phyloP scores from a whole-genome alignment of 2,888 invertebrate species.

The Margaritifera margaritifera region DNA sequence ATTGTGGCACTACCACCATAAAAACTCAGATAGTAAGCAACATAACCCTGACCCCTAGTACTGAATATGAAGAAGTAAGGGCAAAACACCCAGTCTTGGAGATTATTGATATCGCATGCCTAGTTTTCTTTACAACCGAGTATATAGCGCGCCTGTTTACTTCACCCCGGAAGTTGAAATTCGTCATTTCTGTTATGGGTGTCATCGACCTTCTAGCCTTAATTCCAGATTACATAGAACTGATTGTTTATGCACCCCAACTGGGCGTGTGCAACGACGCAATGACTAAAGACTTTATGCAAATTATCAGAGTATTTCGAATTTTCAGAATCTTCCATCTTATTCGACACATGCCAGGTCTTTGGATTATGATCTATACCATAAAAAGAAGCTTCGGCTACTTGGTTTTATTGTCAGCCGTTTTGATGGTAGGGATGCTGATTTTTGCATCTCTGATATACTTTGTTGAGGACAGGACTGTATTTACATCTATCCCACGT shows the following conservation, averaged over 20 bases:
- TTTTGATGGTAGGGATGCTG: conserved; percentile 64
- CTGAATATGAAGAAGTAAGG: not conserved
- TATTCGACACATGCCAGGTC: conserved; percentile 61
- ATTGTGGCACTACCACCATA: not conserved
- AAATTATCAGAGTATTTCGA: conserved; percentile 54
- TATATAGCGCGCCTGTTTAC: conserved; percentile 31
- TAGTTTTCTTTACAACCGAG: conserved; percentile 39
- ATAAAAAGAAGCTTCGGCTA: conserved; percentile 64
- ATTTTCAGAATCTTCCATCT: conserved; percentile 62
- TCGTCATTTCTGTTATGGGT: conserved; percentile 30
- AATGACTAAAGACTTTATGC: conserved; percentile 44
- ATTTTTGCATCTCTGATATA: conserved; percentile 66
- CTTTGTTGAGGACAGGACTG: conserved; percentile 56
- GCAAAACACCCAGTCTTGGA: conserved; percentile 35
- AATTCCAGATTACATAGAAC: conserved; percentile 58
- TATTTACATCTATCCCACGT: conserved; percentile 60
- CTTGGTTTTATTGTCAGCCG: conserved; percentile 59
- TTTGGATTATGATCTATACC: conserved; percentile 67
- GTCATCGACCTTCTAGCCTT: conserved; percentile 47
- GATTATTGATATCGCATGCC: conserved; percentile 35
- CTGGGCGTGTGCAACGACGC: conserved; percentile 28
- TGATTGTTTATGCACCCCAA: conserved; percentile 39
- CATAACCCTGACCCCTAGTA: no score
- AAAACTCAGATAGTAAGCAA: conserved; percentile 1
- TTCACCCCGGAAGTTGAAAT: conserved; percentile 29